phyloP scores from a whole-genome alignment of 2,113 vertebrate genomes.

The Oreotrochilus melanogaster region DNA sequence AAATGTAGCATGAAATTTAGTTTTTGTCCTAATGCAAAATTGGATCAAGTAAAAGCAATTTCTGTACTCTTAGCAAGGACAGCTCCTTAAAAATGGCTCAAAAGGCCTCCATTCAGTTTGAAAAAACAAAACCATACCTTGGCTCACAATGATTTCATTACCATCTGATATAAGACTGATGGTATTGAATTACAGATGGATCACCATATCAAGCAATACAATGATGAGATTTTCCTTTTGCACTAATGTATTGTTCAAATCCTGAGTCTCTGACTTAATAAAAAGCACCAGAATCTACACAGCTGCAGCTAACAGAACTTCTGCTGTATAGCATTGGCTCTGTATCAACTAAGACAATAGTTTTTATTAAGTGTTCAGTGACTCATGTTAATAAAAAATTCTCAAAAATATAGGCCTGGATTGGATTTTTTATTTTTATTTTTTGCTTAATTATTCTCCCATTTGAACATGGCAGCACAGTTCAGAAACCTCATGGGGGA shows the following conservation, averaged over 20 bases:
- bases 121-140: background rate
- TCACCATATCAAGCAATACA: constrained; percentile 23
- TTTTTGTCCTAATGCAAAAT: constrained; percentile 50
- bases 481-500: background rate
- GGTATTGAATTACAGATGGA: constrained; percentile 54
- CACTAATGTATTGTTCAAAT: constrained; percentile 41
- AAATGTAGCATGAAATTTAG: constrained; percentile 55
- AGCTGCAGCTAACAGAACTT: constrained; percentile 22
- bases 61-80: background rate
- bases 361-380: constrained; percentile 8
- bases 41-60: constrained; percentile 43
- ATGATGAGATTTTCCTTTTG: constrained; percentile 32
- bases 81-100: background rate
- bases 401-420: background rate
- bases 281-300: background rate
- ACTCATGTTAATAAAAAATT: background rate
- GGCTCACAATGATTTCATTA: constrained; percentile 35
- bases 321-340: background rate
- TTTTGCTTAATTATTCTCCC: background rate
- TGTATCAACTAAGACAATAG: background rate
- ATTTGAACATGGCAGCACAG: background rate
- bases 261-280: background rate
- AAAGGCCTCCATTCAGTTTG: background rate
- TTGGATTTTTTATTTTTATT: background rate
- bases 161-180: background rate